Base-by-base conservation (phyloP, 2,888 invertebrate genomes). In the Trilocha varians region DNA sequence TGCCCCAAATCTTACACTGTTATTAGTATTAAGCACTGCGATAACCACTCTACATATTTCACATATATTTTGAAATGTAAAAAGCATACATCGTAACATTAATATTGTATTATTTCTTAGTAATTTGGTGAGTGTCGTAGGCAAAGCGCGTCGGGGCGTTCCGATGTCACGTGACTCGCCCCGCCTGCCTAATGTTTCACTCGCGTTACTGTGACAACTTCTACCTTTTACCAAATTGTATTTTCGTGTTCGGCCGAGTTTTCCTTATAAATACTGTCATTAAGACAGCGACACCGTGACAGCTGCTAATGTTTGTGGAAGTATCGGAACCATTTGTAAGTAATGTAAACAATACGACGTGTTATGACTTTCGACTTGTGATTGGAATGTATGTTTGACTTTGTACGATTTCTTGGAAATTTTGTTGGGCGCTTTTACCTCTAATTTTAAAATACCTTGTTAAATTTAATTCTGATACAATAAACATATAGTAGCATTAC, bases 261-360 rank as follows among this genome's bases (percentile, higher is more conserved):
- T 83, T 83, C 80, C 82, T 83, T 83, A 83, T 83, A 84, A 85
- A 84, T 80, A 83, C 80, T 80, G 78, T 84, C 80, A 85, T 85
- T 84, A 85, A 79, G 78, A 76, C 74, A 75, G 71, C 66, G 68
- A 70, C 74, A 67, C 63, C 54, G 67, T 72, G 84, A 80, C 84
- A 83, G 79, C 72, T 72, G 77, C 70, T 83, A 80, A 85, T 82
- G 78, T 73, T 65, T 69, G 64, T 68, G 56, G 59, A 72, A 66
- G 73, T 73, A 79, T 76, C 63, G 69, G 63, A 65, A 63, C 66
- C 66, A 74, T 78, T 78, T 74, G 65, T 63, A 65, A 59, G 64
- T 65, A 70, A 71, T 65, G 65, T 70, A 76, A 77, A 76, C 71
- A 76, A 70, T 71, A 60, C 55, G 57, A 55, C 42, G 43, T 63